These are phyloP conservation scores for Cryptophagus acutangulus DNA, from an alignment of 2,888 invertebrate species.

Conservation along the genomic window DNA sequence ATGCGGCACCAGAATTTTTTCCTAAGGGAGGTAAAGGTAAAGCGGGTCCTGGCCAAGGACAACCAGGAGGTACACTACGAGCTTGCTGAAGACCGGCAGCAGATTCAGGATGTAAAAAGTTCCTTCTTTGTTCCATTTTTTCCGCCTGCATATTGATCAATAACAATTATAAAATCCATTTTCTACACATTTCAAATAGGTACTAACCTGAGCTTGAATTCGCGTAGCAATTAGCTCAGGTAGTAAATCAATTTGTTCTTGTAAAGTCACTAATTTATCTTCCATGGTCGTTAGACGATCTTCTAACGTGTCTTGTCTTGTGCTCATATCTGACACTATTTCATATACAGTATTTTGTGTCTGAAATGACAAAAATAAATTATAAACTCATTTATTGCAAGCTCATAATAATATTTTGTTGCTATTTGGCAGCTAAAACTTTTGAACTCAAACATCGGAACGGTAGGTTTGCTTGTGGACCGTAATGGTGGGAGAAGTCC, in stretches of 20 bases:
- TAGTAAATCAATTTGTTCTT: constrained; percentile 80
- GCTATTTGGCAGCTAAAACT: too few species aligned
- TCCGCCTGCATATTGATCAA: constrained; percentile 71
- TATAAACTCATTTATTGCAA: neutral
- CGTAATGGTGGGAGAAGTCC: too few species aligned
- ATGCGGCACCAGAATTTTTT: constrained; percentile 21
- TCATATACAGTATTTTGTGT: constrained; percentile 98
- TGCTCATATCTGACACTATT: constrained; percentile 95
- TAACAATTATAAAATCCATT: neutral
- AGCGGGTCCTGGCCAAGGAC: constrained; percentile 78
- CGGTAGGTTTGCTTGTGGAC: too few species aligned
- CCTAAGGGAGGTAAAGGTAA: constrained; percentile 58
- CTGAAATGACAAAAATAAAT: constrained; percentile 60
- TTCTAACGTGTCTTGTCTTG: constrained; percentile 88
- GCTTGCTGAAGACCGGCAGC: constrained; percentile 58
- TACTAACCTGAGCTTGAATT: constrained; percentile 46
- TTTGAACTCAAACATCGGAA: too few species aligned
- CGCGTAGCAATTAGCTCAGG: constrained; percentile 71
- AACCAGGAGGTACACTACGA: constrained; percentile 55
- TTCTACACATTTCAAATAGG: neutral
- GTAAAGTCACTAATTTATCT: constrained; percentile 80
- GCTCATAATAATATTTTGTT: neutral
- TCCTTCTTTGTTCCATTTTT: constrained; percentile 73
- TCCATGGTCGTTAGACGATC: constrained; percentile 90
- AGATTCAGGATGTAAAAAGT: constrained; percentile 84